Evolutionary conservation across 2,888 invertebrate genomes (phyloP).

Genomic region (Caradrina kadenii): DNA sequence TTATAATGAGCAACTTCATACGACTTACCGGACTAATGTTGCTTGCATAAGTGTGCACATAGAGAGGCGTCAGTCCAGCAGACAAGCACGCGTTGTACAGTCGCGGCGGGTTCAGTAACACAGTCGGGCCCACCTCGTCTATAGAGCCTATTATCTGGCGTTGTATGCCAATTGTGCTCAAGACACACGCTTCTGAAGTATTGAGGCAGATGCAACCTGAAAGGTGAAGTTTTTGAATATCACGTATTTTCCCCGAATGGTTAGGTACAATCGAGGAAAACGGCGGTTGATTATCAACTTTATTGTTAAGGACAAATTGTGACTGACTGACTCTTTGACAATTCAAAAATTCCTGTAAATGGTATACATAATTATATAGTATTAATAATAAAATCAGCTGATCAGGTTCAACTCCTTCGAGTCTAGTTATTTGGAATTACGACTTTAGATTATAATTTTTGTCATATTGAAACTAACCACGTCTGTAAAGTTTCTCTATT

Average conservation of each 20-base stretch:
- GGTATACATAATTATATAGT: too few species aligned
- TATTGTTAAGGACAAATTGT: too few species aligned
- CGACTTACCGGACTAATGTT: conserved; percentile 71
- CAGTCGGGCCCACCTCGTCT: conserved; percentile 90
- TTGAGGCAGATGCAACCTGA: conserved; percentile 91
- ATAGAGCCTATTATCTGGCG: conserved; percentile 91
- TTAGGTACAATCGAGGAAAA: too few species aligned
- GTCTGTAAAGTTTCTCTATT: too few species aligned
- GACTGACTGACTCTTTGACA: too few species aligned
- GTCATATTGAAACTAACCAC: too few species aligned
- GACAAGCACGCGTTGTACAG: conserved; percentile 90
- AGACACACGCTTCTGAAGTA: conserved; percentile 84
- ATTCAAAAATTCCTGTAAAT: too few species aligned
- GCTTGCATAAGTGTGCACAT: conserved; percentile 78
- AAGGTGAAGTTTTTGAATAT: background rate
- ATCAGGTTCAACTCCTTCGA: too few species aligned
- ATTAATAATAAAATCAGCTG: too few species aligned
- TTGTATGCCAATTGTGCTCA: conserved; percentile 91
- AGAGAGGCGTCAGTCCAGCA: conserved; percentile 91
- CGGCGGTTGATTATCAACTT: too few species aligned
- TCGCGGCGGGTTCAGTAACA: conserved; percentile 91
- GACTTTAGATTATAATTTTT: too few species aligned
- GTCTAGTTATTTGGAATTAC: too few species aligned
- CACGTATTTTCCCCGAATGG: background rate
- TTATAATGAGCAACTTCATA: background rate